Conservation (phyloP, 2,888 invertebrate genomes). For the Petrophora chlorosata region DNA sequence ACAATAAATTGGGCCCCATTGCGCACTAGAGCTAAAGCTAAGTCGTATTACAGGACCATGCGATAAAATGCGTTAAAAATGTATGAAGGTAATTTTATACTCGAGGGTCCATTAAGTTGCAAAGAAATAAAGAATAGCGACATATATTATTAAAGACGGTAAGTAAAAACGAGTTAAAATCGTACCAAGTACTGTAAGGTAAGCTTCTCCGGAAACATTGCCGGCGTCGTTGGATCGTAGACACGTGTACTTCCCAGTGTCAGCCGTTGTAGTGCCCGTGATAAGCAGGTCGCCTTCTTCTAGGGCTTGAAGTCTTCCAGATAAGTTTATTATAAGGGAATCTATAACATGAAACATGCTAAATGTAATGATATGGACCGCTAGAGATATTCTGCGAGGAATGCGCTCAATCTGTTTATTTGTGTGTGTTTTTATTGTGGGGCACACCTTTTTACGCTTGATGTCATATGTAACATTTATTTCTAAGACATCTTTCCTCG, state of each 20-base stretch:
- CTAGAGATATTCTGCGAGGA: no score
- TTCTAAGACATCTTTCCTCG: no score
- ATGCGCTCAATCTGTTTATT: neutral
- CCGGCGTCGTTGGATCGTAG: conserved; percentile 95
- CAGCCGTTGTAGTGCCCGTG: conserved; percentile 91
- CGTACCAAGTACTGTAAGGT: conserved; percentile 92
- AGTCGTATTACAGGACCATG: conserved; percentile 16
- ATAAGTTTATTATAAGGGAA: conserved; percentile 73
- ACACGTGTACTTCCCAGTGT: conserved; percentile 96
- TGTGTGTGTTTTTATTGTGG: no score
- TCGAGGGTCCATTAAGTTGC: neutral
- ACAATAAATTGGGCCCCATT: conserved; percentile 25
- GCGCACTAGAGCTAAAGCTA: conserved; percentile 22
- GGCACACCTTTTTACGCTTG: no score
- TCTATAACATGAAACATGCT: conserved; percentile 53
- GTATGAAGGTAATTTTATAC: conserved; percentile 8
- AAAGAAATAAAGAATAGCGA: neutral
- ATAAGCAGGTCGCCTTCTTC: conserved; percentile 95
- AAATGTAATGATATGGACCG: no score
- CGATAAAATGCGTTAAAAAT: conserved; percentile 22
- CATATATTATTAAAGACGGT: neutral
- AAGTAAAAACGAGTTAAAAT: neutral
- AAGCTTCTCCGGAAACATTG: conserved; percentile 91
- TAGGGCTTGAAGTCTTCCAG: conserved; percentile 92
- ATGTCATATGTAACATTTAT: no score